Percentiles rank a stretch among this genome's conserved stretches.
Conservation (phyloP, 35 echinoderm and acorn worm species). For the Heliocidaris erythrogramma region DNA sequence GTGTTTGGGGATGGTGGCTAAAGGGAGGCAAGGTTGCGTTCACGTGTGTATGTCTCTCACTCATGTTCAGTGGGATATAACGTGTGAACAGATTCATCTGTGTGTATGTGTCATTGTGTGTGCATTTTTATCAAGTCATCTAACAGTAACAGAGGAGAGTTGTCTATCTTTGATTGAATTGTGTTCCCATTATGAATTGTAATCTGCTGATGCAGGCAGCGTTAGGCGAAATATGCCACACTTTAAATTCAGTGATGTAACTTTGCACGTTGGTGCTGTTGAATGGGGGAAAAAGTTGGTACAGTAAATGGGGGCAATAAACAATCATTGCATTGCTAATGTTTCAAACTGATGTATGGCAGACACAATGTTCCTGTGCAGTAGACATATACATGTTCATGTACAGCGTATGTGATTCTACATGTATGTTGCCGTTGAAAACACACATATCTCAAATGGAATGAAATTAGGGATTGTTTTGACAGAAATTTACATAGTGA, state of each 20-base stretch:
- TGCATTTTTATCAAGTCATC: not conserved
- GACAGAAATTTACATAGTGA: too few relatives aligned
- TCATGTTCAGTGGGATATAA: not conserved
- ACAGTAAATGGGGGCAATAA: not conserved
- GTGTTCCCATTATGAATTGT: constrained; percentile 1
- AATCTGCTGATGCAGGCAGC: not conserved
- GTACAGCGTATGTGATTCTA: not conserved
- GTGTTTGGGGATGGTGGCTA: not conserved
- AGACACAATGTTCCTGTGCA: not conserved
- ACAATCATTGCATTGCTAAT: not conserved
- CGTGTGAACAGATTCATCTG: not conserved
- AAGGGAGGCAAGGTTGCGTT: not conserved
- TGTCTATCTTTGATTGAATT: constrained; percentile 3
- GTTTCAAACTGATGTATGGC: not conserved
- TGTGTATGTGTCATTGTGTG: not conserved
- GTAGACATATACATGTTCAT: not conserved
- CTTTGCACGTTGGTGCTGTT: not conserved
- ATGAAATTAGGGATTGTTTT: not conserved
- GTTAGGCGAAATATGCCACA: not conserved
- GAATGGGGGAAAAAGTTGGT: not conserved
- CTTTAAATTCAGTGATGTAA: not conserved
- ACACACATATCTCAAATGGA: not conserved
- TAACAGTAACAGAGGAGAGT: not conserved
- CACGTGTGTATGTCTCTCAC: not conserved
- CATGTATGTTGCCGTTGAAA: too few relatives aligned